Percentiles rank a stretch among this genome's conserved stretches.
These are phyloP conservation scores for Branchinecta lindahli DNA, from an alignment of 1,140 invertebrate species.

Conservation along the genomic window DNA sequence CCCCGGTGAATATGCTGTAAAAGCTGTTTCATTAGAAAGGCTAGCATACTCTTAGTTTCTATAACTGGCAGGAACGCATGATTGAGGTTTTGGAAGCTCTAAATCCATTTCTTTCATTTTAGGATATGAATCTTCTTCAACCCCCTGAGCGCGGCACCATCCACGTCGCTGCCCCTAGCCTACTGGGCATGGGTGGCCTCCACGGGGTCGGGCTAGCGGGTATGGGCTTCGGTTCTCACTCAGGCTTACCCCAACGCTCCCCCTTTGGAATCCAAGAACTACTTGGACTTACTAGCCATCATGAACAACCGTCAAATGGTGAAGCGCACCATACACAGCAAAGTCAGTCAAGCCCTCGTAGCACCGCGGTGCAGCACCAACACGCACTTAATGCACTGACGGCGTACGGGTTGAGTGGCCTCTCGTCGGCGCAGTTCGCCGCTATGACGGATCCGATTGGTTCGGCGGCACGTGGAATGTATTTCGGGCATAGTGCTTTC, in stretches of 20 bases:
- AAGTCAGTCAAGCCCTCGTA: conserved; percentile 22
- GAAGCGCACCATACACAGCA: conserved; percentile 12
- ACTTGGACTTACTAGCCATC: conserved; percentile 46
- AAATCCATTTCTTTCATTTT: background rate
- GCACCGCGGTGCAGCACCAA: conserved; percentile 27
- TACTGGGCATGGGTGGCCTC: background rate
- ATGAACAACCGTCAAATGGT: conserved; percentile 8
- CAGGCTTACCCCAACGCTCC: conserved; percentile 55
- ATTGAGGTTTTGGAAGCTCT: too few relatives aligned
- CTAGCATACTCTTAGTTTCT: too few relatives aligned
- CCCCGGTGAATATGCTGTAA: too few relatives aligned
- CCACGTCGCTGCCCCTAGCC: background rate
- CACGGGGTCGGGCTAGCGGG: background rate
- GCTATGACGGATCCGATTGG: conserved; percentile 22
- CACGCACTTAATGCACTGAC: conserved; percentile 20
- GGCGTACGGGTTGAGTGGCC: conserved; percentile 24
- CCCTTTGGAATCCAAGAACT: conserved; percentile 84
- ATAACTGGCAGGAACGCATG: too few relatives aligned
- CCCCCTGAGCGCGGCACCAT: background rate
- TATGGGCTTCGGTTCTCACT: background rate
- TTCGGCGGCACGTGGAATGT: conserved; percentile 31
- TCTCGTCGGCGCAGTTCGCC: conserved; percentile 24
- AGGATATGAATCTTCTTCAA: conserved; percentile 3
- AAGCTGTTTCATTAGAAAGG: too few relatives aligned
- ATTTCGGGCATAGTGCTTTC: conserved; percentile 23